Evolutionary conservation across 2,888 invertebrate species (phyloP), one percentile per base, ranked within the genome.

Genomic region (Drosophila robusta): DNA sequence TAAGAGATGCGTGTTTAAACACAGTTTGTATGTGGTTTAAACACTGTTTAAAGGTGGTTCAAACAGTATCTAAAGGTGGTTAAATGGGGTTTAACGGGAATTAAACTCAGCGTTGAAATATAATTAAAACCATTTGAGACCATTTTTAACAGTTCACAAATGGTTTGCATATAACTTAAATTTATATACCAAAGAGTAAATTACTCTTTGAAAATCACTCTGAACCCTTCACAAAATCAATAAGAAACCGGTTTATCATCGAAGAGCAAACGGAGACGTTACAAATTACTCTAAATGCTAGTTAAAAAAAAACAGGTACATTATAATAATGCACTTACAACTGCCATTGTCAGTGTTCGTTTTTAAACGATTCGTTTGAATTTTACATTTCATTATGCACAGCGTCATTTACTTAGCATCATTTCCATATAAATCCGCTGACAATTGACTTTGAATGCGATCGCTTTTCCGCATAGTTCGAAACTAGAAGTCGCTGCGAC

Each of bases 401-500:
- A 46, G 12, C 38, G 61, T 39, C 62, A 36, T 58, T 58, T 42
- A 42, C 52, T 58, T 38, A 42, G 42, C 62, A 55, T 61, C 54
- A 75, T 54, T 75, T 63, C 56, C 70, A 75, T 66, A 36, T 57
- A 50, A 63, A 66, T 75, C 44, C 9, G 46, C 69, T 69, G 61
- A 52, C 69, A 74, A 74, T 74, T 69, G 69, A 65, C 78, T 68
- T 75, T 78, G 68, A 65, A 56, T 60, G n/a, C 41, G 45, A 44
- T 29, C 24, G 51, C 39, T 65, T 63, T 75, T 76, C 75, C 79
- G 76, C 76, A 79, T 79, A 49, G 70, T 44, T 78, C 36, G 11
- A 16, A 36, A 36, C 8, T 47, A 26, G 26, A 34, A 29, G 29
- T 46, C 32, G 22, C 41, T 26, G 12, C 2, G 26, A 26, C 32